Percentiles rank a stretch among this genome's conserved stretches.
Conservation (phyloP, 2,113 vertebrate genomes). For the Nycticryphes semicollaris region DNA sequence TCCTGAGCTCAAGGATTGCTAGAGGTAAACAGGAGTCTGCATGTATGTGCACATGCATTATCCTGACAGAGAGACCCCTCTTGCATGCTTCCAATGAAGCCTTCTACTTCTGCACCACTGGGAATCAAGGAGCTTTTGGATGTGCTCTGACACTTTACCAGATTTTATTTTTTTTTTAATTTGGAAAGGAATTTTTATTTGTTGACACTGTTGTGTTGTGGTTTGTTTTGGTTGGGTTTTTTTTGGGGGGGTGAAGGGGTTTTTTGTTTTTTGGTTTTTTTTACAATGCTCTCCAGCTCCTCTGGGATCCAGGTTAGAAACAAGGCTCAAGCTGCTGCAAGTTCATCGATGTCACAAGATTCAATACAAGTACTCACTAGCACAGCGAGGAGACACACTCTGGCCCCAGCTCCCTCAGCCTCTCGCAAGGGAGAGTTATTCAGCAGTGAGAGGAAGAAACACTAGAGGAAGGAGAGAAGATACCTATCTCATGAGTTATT, state of each 20-base stretch:
- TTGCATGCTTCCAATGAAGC: neutral
- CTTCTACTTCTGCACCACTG: neutral
- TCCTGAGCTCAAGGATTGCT: neutral
- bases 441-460: neutral
- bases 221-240: too few relatives aligned
- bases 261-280: neutral
- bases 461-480: neutral
- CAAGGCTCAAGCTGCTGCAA: slow-evolving; percentile 5
- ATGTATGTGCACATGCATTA: rapidly evolving
- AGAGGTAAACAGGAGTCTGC: neutral
- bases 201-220: neutral
- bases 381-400: rapidly evolving
- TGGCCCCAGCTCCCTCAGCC: neutral
- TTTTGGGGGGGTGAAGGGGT: too few relatives aligned
- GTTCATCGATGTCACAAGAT: neutral
- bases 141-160: neutral
- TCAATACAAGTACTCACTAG: neutral
- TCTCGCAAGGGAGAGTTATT: neutral
- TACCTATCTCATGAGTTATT: neutral
- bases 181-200: neutral
- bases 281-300: neutral
- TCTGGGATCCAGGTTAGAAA: neutral
- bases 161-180: neutral
- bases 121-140: neutral
- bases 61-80: neutral